Percentiles rank a stretch among this genome's conserved stretches.
Conservation (phyloP, 1,140 invertebrate genomes). For the Thrips palmi region DNA sequence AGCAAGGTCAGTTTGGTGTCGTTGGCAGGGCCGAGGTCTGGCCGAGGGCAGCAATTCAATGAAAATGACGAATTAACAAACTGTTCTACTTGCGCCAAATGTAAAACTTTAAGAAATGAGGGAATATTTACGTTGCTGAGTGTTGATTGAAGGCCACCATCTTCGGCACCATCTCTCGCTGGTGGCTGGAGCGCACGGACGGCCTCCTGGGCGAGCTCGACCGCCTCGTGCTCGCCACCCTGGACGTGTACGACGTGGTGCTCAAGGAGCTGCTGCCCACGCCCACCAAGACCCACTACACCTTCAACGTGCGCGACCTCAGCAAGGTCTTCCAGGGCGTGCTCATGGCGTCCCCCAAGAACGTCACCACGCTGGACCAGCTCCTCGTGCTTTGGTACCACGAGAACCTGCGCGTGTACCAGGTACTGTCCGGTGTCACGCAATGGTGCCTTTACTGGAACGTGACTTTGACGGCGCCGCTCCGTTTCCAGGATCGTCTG, state of each 20-base stretch:
- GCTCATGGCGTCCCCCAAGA: conserved; percentile 33
- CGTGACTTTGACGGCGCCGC: no score
- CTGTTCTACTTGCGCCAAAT: neutral
- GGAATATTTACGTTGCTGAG: neutral
- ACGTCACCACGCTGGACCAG: conserved; percentile 21
- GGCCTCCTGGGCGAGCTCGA: conserved; percentile 22
- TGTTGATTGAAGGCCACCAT: conserved; percentile 44
- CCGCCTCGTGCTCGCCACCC: conserved; percentile 33
- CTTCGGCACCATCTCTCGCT: conserved; percentile 44
- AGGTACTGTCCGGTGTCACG: no score
- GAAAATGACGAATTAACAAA: neutral
- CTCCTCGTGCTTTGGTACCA: conserved; percentile 42
- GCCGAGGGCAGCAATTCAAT: no score
- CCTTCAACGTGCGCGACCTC: conserved; percentile 48
- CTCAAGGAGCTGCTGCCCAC: conserved; percentile 38
- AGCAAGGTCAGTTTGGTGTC: conserved; percentile 34
- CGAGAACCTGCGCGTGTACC: conserved; percentile 44
- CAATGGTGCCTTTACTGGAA: no score
- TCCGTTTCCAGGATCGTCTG: conserved; percentile 50
- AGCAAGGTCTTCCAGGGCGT: conserved; percentile 60
- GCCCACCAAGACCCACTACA: conserved; percentile 50
- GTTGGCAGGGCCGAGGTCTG: conserved; percentile 6
- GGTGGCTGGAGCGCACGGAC: conserved; percentile 35
- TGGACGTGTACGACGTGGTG: conserved; percentile 41
- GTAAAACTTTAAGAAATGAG: neutral